phyloP scores from a whole-genome alignment of 2,888 invertebrate genomes.

The Philopedon plagiatum region DNA sequence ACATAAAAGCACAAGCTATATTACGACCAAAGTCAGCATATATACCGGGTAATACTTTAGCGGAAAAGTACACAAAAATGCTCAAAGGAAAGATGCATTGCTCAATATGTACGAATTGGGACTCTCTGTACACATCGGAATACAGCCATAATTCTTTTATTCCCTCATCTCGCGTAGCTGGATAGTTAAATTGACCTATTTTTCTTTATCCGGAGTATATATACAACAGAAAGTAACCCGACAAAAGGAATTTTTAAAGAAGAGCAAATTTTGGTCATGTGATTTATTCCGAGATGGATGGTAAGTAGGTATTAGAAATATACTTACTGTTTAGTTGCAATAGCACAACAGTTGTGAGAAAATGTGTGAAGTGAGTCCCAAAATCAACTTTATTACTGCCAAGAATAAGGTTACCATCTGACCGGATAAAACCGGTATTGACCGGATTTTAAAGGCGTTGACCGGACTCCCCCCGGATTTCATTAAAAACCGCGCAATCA shows the following conservation, averaged over 20 bases:
- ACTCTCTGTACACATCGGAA: slow-evolving; percentile 1
- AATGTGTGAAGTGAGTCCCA: too few species aligned
- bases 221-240: background rate
- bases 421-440: too few species aligned
- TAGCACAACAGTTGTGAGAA: too few species aligned
- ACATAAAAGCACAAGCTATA: slow-evolving; percentile 18
- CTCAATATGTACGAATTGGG: slow-evolving; percentile 10
- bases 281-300: too few species aligned
- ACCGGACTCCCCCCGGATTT: too few species aligned
- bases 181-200: background rate
- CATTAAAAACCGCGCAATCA: too few species aligned
- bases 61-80: slow-evolving; percentile 23
- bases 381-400: too few species aligned
- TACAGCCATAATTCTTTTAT: slow-evolving; percentile 11
- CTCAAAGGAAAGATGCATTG: slow-evolving; percentile 20
- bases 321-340: too few species aligned
- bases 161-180: background rate
- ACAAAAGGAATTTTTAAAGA: background rate
- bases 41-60: slow-evolving; percentile 29
- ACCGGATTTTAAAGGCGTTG: too few species aligned
- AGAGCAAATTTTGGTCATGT: too few species aligned
- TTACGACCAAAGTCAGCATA: slow-evolving; percentile 25
- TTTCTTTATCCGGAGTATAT: background rate
- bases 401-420: too few species aligned
- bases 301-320: too few species aligned